Evolutionary conservation across 2,888 invertebrate genomes (phyloP).

Genomic region (Lingula anatina): DNA sequence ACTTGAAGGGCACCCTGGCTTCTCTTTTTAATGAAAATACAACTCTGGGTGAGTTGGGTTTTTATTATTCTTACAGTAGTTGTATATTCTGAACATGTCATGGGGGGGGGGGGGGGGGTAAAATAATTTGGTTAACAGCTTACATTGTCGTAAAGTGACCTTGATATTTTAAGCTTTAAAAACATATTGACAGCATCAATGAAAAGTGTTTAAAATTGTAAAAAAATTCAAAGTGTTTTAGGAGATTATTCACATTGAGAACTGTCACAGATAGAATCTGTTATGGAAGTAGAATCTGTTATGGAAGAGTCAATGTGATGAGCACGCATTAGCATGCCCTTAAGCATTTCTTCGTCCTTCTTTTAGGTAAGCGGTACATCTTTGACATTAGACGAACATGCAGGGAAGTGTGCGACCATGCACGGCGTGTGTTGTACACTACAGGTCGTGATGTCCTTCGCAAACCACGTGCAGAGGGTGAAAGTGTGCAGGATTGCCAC

Average conservation of each 20-base stretch:
- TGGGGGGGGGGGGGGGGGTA: background rate
- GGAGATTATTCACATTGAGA: too few species aligned
- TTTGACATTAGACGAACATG: slow-evolving; percentile 86
- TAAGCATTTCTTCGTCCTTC: background rate
- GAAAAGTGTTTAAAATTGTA: too few species aligned
- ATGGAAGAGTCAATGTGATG: too few species aligned
- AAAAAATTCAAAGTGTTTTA: too few species aligned
- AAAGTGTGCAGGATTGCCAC: too few species aligned
- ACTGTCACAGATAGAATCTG: too few species aligned
- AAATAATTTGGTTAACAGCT: background rate
- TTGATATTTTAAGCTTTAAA: too few species aligned
- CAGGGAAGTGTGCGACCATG: slow-evolving; percentile 84
- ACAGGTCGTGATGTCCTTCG: slow-evolving; percentile 27
- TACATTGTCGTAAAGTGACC: too few species aligned
- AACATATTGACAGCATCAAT: too few species aligned
- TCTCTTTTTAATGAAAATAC: slow-evolving; percentile 78
- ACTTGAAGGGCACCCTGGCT: slow-evolving; percentile 83
- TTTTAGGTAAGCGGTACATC: slow-evolving; percentile 75
- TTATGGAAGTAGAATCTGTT: too few species aligned
- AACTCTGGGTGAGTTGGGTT: slow-evolving; percentile 27
- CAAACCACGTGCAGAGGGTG: background rate
- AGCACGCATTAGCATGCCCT: too few species aligned
- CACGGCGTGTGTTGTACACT: slow-evolving; percentile 68
- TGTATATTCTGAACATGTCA: too few species aligned
- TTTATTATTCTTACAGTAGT: background rate